Base-by-base conservation (phyloP, 2,888 invertebrate species). In the Cheilosia urbana region DNA sequence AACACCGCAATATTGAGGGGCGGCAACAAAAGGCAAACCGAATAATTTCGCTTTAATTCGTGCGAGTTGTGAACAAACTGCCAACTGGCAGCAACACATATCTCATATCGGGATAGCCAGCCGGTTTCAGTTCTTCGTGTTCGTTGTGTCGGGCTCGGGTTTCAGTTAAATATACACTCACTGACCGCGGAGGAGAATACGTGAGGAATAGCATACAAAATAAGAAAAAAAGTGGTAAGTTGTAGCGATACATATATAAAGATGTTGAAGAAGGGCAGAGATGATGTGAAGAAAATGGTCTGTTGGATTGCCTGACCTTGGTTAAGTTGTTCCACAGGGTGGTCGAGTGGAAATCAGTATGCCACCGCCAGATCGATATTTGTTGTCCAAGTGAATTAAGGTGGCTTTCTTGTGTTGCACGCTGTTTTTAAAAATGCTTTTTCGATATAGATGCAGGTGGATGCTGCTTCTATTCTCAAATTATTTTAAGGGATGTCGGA, bases 201-300 rank as follows among this genome's bases (percentile, higher is more conserved):
- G 51, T 34, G 34, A 19, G 17, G 45, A n/a, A 68, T 37, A 30
- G 30, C 30, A 30, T 30, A 2, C 9, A 30, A 30, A 21, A 55
- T 2, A 15, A 60, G 1, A 13, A 57, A 37, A 40, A 73, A 73
- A 58, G 79, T 66, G 72, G 79, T 80, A 68, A 80, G 79, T 80
- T 73, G 7, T 40, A 30, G 2, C 6, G 24, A 21, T 65, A 47
- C 24, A 7, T 53, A 19, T n/a, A 47, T 58, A 13, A 15, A 15
- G 5, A n/a, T 30, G 7, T 57, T 47, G 51, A 66, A 68, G 58
- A 58, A 71, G 49, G 45, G 24, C 37, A 49, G 21, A 47, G 19
- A 30, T n/a, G 9, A 37, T 30, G 21, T 13, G 37, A 37, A 47
- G 19, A 30, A 47, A 13, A 40, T 55, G 13, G 45, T 49, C 34